A percentile compares a stretch with the other conserved stretches of the same genome.
Conservation (phyloP, 1,140 invertebrate species). For the Sitophilus oryzae region DNA sequence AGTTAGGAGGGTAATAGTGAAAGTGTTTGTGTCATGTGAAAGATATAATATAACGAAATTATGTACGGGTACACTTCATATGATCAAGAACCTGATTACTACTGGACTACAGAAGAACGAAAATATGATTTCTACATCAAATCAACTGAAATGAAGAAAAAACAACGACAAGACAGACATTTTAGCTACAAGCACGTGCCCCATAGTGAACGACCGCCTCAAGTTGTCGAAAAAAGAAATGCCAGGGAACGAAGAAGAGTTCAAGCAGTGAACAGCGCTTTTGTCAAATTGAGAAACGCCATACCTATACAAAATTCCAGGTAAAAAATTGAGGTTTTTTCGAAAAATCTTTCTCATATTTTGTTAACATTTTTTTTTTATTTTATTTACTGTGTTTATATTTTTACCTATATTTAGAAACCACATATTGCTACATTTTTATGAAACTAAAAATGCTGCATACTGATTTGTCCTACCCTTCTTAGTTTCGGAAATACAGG, state of each 20-base stretch:
- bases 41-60: too few relatives aligned
- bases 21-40: too few relatives aligned
- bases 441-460: too few relatives aligned
- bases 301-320: slow-evolving; percentile 46
- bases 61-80: not conserved
- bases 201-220: slow-evolving; percentile 43
- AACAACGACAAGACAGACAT: slow-evolving; percentile 23
- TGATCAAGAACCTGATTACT: not conserved
- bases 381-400: too few relatives aligned
- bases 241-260: slow-evolving; percentile 52
- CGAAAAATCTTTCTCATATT: too few relatives aligned
- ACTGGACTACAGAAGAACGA: not conserved
- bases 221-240: slow-evolving; percentile 52
- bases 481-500: too few relatives aligned
- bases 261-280: slow-evolving; percentile 53
- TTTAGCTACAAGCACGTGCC: slow-evolving; percentile 35
- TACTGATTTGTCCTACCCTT: too few relatives aligned
- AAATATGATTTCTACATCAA: not conserved
- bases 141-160: not conserved
- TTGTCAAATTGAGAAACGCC: slow-evolving; percentile 46
- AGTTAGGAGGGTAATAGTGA: not conserved
- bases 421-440: too few relatives aligned
- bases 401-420: too few relatives aligned
- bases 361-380: too few relatives aligned
- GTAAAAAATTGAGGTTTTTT: too few relatives aligned